A percentile compares a stretch with the other conserved stretches of the same genome.
These are phyloP conservation scores for Athalia rosae DNA, from an alignment of 2,888 invertebrate species.

Conservation along the genomic window DNA sequence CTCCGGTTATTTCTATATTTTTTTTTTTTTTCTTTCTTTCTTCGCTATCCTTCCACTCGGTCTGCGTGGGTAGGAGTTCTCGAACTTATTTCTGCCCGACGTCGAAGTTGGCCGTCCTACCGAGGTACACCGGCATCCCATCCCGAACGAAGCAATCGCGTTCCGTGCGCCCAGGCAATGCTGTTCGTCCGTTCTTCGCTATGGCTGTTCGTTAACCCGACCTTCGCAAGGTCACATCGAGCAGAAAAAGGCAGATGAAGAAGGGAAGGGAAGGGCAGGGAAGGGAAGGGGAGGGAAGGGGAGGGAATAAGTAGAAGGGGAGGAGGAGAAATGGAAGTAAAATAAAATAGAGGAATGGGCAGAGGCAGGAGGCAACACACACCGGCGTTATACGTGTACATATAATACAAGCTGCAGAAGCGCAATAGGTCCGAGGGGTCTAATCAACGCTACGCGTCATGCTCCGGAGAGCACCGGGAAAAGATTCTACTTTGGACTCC, in stretches of 20 bases:
- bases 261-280: conserved; percentile 52
- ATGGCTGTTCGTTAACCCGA: conserved; percentile 72
- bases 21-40: no score
- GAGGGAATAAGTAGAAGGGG: conserved; percentile 47
- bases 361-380: no score
- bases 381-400: no score
- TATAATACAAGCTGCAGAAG: no score
- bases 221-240: conserved; percentile 72
- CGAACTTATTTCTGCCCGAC: background rate
- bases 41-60: background rate
- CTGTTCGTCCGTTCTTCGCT: conserved; percentile 52
- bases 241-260: conserved; percentile 50
- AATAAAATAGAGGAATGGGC: conserved; percentile 50
- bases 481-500: conserved; percentile 28
- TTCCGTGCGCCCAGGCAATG: background rate
- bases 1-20: no score
- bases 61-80: conserved; percentile 3
- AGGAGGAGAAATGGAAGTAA: conserved; percentile 50
- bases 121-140: background rate
- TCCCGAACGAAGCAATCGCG: background rate
- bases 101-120: conserved; percentile 1
- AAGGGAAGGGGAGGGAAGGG: conserved; percentile 56
- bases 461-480: conserved; percentile 66
- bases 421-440: conserved; percentile 56
- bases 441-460: conserved; percentile 73